Evolutionary conservation across 2,797 vertebrate species (phyloP).

Genomic region (Pangasius krempfi): DNA sequence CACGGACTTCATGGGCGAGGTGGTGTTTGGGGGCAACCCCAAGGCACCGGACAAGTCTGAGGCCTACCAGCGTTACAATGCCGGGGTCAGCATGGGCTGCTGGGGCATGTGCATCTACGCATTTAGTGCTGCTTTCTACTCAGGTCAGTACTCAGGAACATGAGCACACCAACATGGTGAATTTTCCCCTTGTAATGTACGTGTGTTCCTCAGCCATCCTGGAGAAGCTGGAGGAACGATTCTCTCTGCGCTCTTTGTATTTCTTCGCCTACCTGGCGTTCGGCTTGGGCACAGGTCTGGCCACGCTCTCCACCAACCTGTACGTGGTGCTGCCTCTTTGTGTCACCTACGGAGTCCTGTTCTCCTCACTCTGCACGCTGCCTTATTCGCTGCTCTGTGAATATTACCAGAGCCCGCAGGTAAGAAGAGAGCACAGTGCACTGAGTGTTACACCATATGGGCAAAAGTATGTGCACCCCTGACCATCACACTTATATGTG

Average conservation of each 20-base stretch:
- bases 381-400: slow-evolving; percentile 98
- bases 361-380: slow-evolving; percentile 96
- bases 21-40: slow-evolving; percentile 93
- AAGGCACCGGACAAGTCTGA: slow-evolving; percentile 90
- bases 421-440: slow-evolving; percentile 66
- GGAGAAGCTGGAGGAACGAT: slow-evolving; percentile 94
- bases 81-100: slow-evolving; percentile 96
- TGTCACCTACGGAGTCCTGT: slow-evolving; percentile 91
- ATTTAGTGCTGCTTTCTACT: slow-evolving; percentile 97
- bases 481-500: neutral
- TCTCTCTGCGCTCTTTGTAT: slow-evolving; percentile 91
- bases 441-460: too few species aligned
- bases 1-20: slow-evolving; percentile 99
- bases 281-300: slow-evolving; percentile 91
- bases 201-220: slow-evolving; percentile 80
- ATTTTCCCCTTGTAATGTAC: neutral
- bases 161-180: neutral
- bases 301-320: slow-evolving; percentile 90
- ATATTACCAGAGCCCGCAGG: slow-evolving; percentile 97
- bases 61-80: slow-evolving; percentile 87
- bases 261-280: slow-evolving; percentile 96
- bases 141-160: slow-evolving; percentile 76
- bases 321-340: slow-evolving; percentile 94
- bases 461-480: neutral
- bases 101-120: slow-evolving; percentile 99